These are phyloP conservation scores for Rallus limicola DNA, from an alignment of 2,113 vertebrate genomes.

Conservation along the genomic window DNA sequence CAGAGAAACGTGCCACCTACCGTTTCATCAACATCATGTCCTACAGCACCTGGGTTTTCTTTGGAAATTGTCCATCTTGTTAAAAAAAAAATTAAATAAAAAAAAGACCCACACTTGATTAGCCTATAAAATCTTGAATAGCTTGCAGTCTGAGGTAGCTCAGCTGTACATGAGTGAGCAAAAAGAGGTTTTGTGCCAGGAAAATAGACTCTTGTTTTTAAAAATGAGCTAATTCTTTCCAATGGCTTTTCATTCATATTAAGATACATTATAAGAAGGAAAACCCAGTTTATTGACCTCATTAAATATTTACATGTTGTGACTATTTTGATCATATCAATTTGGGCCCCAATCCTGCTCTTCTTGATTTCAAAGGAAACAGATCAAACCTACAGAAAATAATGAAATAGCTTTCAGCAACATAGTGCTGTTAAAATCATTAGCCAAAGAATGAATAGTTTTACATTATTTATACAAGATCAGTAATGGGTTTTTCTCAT, in stretches of 20 bases:
- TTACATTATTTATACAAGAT: background rate
- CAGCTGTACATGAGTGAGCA: background rate
- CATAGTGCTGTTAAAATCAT: background rate
- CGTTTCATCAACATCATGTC: background rate
- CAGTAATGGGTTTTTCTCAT: background rate
- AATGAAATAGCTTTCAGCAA: background rate
- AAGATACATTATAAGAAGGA: constrained; percentile 5
- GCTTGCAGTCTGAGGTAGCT: background rate
- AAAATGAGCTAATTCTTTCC: constrained; percentile 7
- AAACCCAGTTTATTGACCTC: background rate
- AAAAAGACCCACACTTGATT: background rate
- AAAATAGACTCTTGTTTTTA: background rate
- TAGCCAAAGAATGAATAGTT: background rate
- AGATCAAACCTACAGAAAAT: background rate
- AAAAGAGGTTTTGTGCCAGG: background rate
- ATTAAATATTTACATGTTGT: constrained; percentile 21
- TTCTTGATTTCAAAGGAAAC: background rate
- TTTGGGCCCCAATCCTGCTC: background rate
- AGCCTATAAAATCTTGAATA: constrained; percentile 1
- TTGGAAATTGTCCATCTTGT: constrained; percentile 33
- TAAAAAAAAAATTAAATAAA: background rate
- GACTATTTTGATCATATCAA: background rate
- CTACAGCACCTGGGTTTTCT: background rate
- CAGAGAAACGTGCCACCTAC: background rate
- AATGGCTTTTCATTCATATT: background rate